phyloP scores from a whole-genome alignment of 2,797 vertebrate species.

The Gastrophryne carolinensis region DNA sequence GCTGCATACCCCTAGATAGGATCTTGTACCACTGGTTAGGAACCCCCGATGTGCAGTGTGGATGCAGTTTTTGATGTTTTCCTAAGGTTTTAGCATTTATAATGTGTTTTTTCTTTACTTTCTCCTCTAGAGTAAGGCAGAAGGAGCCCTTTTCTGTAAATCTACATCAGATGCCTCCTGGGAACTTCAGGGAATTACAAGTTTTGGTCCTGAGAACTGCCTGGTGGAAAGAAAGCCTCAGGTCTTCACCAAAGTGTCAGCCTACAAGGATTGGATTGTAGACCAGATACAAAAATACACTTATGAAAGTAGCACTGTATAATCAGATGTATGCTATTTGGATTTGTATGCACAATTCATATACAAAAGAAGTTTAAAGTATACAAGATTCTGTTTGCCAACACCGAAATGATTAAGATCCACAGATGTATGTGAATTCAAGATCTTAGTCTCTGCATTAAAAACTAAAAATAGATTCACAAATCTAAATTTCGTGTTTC shows the following conservation, averaged over 20 bases:
- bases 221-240: slow-evolving; percentile 70
- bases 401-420: no score
- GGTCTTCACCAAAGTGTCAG: slow-evolving; percentile 71
- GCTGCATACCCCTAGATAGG: no score
- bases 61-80: background rate
- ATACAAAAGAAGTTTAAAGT: no score
- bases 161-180: slow-evolving; percentile 52
- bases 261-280: slow-evolving; percentile 68
- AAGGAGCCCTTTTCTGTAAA: slow-evolving; percentile 67
- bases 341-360: no score
- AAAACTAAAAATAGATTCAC: no score
- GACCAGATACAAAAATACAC: slow-evolving; percentile 68
- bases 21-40: no score
- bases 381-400: no score
- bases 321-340: no score
- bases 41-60: no score
- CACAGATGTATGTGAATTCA: no score
- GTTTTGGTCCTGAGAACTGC: slow-evolving; percentile 67
- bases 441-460: no score
- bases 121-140: slow-evolving; percentile 67
- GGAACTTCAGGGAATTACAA: slow-evolving; percentile 71
- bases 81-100: background rate
- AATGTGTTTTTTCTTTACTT: background rate
- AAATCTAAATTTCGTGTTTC: no score
- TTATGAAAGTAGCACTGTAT: slow-evolving; percentile 56